A percentile compares a stretch with the other conserved stretches of the same genome.
Conservation (phyloP, 2,888 invertebrate genomes). For the Euplexia lucipara region DNA sequence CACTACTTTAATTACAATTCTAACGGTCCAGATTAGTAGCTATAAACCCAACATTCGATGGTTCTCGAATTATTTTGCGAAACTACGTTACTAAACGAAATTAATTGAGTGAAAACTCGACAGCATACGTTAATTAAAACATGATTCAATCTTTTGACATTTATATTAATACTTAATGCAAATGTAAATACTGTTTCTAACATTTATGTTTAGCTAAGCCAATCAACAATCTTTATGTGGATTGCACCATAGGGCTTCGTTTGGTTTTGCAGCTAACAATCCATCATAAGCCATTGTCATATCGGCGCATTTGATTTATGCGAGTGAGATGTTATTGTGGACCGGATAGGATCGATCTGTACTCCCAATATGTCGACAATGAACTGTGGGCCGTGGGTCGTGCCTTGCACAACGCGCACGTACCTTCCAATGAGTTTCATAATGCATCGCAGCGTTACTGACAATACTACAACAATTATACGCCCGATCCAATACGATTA, state of each 20-base stretch:
- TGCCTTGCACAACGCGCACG: slow-evolving; percentile 76
- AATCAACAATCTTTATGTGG: slow-evolving; percentile 25
- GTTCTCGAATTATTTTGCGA: slow-evolving; percentile 24
- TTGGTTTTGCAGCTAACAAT: slow-evolving; percentile 46
- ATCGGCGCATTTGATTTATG: slow-evolving; percentile 74
- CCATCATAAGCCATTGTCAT: slow-evolving; percentile 61
- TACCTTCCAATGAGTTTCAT: slow-evolving; percentile 72
- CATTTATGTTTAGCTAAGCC: slow-evolving; percentile 34
- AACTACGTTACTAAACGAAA: slow-evolving; percentile 37
- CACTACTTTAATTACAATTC: slow-evolving; percentile 28
- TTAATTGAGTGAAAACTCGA: slow-evolving; percentile 48
- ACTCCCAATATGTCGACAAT: slow-evolving; percentile 81
- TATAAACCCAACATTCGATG: slow-evolving; percentile 16
- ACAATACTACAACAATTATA: slow-evolving; percentile 61
- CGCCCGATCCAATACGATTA: slow-evolving; percentile 53
- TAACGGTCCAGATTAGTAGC: slow-evolving; percentile 14
- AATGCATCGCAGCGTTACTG: slow-evolving; percentile 68
- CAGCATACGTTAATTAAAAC: slow-evolving; percentile 40
- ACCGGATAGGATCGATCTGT: slow-evolving; percentile 80
- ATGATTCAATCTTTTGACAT: slow-evolving; percentile 41
- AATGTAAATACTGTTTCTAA: slow-evolving; percentile 43
- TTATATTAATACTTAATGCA: slow-evolving; percentile 24
- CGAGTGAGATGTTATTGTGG: slow-evolving; percentile 70
- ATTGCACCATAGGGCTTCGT: slow-evolving; percentile 48
- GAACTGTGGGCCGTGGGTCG: slow-evolving; percentile 85